Evolutionary conservation across 2,797 vertebrate genomes (phyloP), one percentile per base, ranked within the genome.

Genomic region (Remorina albescens): DNA sequence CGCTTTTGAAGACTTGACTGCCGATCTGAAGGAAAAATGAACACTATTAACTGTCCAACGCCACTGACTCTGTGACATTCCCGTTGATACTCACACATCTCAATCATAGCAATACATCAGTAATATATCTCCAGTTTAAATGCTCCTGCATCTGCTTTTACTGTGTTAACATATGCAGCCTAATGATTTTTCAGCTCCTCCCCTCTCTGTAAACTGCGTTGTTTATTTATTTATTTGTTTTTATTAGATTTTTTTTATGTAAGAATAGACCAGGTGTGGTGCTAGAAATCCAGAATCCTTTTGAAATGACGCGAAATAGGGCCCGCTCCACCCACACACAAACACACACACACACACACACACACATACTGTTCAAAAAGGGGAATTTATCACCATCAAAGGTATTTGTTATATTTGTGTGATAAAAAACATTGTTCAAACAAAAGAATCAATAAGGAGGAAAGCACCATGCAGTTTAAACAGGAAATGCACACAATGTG

Each of bases 231-330:
- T 13, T 81, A 21, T 54, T n/a, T n/a, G n/a, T n/a, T n/a, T n/a
- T n/a, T n/a, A n/a, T 19, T 44, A n/a, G n/a, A 18, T 9, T 19
- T 47, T 23, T 23, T 23, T 49, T n/a, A 26, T n/a, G n/a, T 41
- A 16, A 28, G 21, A 62, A 53, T 25, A 69, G 21, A 70, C 1
- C 66, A 84, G 69, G 71, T 71, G 79, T 67, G 59, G 66, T 72
- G 67, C 25, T 57, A 62, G 30, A 57, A 62, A 67, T 77, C 21
- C 59, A 67, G 39, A 59, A 61, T 65, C 69, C 37, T 8, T 41
- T 21, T 68, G 37, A 71, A 62, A 50, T 39, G 19, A 70, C 47
- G 55, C 28, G 18, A 49, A 50, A 63, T 61, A 54, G 49, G 62
- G 51, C 39, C 21, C 8, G 0, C 18, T 44, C 21, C 57, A 66